These are phyloP conservation scores for Rissa tridactyla DNA, from an alignment of 2,113 vertebrate species.

Conservation along the genomic window DNA sequence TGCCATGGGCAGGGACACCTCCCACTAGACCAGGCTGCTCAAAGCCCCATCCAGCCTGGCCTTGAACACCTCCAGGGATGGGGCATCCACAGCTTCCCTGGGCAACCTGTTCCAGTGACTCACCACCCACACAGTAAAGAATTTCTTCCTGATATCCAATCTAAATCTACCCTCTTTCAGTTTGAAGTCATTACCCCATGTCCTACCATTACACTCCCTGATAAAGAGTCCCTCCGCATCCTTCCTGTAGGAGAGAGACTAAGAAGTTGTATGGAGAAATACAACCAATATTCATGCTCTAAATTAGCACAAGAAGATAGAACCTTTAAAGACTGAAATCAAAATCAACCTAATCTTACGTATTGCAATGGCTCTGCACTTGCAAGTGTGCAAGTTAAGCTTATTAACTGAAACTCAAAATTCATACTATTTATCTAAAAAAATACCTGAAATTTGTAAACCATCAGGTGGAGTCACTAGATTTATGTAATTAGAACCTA, in stretches of 20 bases:
- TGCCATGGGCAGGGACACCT: no score
- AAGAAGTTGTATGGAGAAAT: neutral
- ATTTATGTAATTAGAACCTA: neutral
- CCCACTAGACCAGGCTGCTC: no score
- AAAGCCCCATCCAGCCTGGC: no score
- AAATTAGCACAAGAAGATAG: neutral
- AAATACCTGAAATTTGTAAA: neutral
- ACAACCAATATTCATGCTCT: neutral
- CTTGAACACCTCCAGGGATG: no score
- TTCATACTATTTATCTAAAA: neutral
- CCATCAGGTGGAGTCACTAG: neutral
- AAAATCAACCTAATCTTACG: neutral
- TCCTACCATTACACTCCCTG: no score
- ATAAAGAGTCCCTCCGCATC: no score
- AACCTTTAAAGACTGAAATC: neutral
- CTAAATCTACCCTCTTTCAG: no score
- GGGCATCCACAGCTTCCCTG: no score
- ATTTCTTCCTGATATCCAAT: no score
- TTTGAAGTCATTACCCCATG: no score
- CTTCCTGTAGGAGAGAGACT: neutral
- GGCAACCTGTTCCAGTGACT: no score
- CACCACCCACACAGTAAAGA: no score
- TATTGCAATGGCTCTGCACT: neutral
- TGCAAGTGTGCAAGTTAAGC: neutral
- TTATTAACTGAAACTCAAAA: neutral